A percentile compares a stretch with the other conserved stretches of the same genome.
Evolutionary conservation across 2,888 invertebrate genomes (phyloP).

Genomic region (Iphiclides podalirius): DNA sequence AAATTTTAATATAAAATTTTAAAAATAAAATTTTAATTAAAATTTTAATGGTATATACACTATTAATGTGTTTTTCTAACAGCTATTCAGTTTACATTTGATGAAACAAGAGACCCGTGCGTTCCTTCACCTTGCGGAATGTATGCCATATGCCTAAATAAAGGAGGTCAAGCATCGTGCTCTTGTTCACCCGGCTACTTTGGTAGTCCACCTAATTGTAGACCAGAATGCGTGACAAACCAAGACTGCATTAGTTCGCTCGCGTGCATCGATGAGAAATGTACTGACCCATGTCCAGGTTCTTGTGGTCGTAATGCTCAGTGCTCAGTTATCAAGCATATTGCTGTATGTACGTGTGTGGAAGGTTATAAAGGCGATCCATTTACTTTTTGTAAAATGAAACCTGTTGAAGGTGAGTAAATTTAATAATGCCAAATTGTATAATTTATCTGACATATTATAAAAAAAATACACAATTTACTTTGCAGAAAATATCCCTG

Average conservation of each 20-base stretch:
- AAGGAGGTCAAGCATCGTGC: constrained; percentile 80
- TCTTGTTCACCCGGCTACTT: constrained; percentile 80
- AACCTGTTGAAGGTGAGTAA: constrained; percentile 54
- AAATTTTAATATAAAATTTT: no score
- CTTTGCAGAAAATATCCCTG: constrained; percentile 45
- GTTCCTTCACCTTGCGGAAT: constrained; percentile 84
- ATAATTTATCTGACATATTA: neutral
- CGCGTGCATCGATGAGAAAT: constrained; percentile 83
- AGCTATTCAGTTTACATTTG: constrained; percentile 54
- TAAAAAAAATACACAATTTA: neutral
- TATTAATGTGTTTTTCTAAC: constrained; percentile 7
- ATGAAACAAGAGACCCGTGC: constrained; percentile 80
- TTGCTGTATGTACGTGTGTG: constrained; percentile 82
- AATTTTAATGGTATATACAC: no score
- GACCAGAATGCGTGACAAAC: constrained; percentile 83
- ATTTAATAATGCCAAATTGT: neutral
- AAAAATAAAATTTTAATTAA: no score
- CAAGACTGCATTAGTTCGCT: constrained; percentile 83
- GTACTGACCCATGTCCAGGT: constrained; percentile 85
- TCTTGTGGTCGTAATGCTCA: constrained; percentile 81
- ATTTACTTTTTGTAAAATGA: constrained; percentile 66
- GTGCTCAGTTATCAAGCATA: constrained; percentile 81
- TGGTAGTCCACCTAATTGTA: constrained; percentile 84
- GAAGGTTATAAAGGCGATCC: constrained; percentile 82
- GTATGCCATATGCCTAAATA: constrained; percentile 80